These are phyloP conservation scores for Lepus oiostolus DNA, from an alignment of 2,797 vertebrate genomes.

Conservation along the genomic window DNA sequence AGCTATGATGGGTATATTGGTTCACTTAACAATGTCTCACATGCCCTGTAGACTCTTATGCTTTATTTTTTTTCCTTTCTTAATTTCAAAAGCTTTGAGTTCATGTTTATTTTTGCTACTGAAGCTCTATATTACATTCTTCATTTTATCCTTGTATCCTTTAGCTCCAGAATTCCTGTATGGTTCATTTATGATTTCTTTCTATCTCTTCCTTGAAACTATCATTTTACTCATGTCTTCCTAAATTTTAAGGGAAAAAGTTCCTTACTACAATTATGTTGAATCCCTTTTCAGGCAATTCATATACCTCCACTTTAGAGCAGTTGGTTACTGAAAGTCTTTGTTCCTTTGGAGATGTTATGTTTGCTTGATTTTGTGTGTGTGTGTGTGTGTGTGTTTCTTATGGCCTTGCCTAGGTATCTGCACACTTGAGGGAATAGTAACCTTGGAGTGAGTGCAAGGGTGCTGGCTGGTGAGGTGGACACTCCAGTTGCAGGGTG, in stretches of 20 bases:
- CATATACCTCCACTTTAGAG: neutral
- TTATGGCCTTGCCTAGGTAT: neutral
- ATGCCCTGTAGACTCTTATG: neutral
- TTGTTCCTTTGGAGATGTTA: no score
- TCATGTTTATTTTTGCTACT: no score
- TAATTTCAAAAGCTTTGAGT: no score
- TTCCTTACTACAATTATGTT: neutral
- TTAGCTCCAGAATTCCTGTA: no score
- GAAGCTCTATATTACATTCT: no score
- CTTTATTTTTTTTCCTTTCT: neutral
- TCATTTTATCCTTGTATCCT: no score
- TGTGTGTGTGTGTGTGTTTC: neutral
- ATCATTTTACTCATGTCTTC: neutral
- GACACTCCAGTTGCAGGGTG: neutral
- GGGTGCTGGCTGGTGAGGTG: neutral
- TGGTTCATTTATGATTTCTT: neutral
- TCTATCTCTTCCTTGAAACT: neutral
- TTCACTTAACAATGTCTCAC: neutral
- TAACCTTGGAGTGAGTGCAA: neutral
- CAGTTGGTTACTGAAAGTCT: no score
- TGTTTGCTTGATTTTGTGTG: no score
- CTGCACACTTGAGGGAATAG: neutral
- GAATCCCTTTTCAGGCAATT: neutral
- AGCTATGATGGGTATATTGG: neutral
- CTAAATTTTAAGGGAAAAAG: neutral